Conservation (phyloP, 2,797 vertebrate genomes). For the Neosalanx taihuensis region DNA sequence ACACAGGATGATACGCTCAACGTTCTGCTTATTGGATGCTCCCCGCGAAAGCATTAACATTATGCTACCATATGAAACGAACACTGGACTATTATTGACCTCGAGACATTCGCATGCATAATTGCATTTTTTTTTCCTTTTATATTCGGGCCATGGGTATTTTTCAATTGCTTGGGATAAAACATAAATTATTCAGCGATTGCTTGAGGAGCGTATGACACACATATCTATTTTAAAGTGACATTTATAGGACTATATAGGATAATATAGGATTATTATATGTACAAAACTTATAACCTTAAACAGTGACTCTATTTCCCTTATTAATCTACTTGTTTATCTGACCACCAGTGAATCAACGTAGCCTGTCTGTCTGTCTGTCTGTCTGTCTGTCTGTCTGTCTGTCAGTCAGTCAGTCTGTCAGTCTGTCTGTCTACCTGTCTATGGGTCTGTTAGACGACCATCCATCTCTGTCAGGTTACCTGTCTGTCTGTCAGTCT, state of each 20-base stretch:
- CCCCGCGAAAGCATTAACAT: background rate
- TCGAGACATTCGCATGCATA: slow-evolving; percentile 20
- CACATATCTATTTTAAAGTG: background rate
- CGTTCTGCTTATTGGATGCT: background rate
- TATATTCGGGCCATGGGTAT: slow-evolving; percentile 33
- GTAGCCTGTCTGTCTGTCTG: background rate
- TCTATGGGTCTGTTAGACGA: too few species aligned
- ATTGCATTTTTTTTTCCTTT: slow-evolving; percentile 19
- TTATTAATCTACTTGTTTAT: background rate
- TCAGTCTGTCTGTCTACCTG: too few species aligned
- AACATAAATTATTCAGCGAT: slow-evolving; percentile 47
- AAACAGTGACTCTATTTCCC: background rate
- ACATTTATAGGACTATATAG: too few species aligned
- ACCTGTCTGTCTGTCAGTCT: slow-evolving; percentile 21
- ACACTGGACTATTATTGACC: background rate
- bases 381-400: slow-evolving; percentile 1
- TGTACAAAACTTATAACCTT: background rate
- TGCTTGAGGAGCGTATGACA: slow-evolving; percentile 10
- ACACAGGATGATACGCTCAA: background rate
- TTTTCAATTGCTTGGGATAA: slow-evolving; percentile 47
- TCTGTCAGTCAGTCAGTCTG: background rate
- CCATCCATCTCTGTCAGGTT: too few species aligned
- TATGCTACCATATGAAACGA: background rate
- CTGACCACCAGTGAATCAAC: background rate
- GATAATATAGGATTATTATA: background rate